Base-by-base conservation (phyloP, 2,113 vertebrate genomes). In the Heterochromis multidens region DNA sequence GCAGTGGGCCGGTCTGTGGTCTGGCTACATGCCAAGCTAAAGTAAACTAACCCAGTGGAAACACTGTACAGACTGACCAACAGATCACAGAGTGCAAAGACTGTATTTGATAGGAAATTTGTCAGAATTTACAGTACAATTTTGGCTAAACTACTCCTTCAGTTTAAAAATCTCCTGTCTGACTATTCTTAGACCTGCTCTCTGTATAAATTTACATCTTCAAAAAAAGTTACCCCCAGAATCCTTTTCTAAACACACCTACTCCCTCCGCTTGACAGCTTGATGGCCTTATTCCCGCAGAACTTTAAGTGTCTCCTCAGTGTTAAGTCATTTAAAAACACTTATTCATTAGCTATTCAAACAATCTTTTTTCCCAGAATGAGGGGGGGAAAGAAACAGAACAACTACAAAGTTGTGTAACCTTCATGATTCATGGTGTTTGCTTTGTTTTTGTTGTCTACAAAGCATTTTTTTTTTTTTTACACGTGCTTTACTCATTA, bases 21-120 rank as follows among this genome's bases (percentile, higher is more conserved):
- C 90, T 92, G 94, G 94, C 87, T 33, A 13, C 49, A 82, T 5
- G 87, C 94, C 94, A 94, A 79, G 56, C 80, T 89, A 89, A 92
- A 93, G 86, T 93, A 94, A 95, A 95, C 94, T 70, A 31, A 93
- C 74, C 88, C 87, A 46, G 12, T 83, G 78, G 90, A 94, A 95
- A 95, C 94, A 94, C 81, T 94, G 86, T 12, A 61, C 93, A 95
- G 93, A 82, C 92, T 46, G 12, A 80, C 29, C 82, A 74, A 60
- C 76, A 87, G 79, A 93, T 87, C 86, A 83, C 79, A 87, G 82
- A 87, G 49, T 65, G 46, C 81, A 86, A 37, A 87, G 29, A 58
- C 60, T 7, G 29, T 12, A 25, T 88, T 56, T 76, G 14, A 40
- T 52, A 17, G 23, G 16, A 21, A 43, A 27, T 78, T 29, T n/a